phyloP scores from a whole-genome alignment of 1,140 invertebrate genomes.

The Drosophila novamexicana region DNA sequence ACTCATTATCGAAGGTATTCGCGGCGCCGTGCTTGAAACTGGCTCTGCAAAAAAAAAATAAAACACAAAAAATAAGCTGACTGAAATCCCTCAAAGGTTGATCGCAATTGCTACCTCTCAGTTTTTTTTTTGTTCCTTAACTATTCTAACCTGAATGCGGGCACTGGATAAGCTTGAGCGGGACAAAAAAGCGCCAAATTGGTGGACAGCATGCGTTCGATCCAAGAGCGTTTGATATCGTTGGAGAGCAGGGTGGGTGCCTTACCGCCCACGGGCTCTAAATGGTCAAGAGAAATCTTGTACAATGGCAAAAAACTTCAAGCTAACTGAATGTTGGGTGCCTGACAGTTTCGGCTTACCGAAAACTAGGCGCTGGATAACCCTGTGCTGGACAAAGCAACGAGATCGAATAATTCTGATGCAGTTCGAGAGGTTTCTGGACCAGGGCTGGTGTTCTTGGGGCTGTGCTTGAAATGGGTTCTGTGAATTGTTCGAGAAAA shows the following conservation, averaged over 20 bases:
- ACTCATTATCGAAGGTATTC: slow-evolving; percentile 81
- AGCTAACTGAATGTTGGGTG: slow-evolving; percentile 46
- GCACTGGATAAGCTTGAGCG: slow-evolving; percentile 88
- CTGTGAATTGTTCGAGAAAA: slow-evolving; percentile 73
- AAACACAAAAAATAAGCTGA: background rate
- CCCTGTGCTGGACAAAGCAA: slow-evolving; percentile 88
- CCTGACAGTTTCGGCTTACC: slow-evolving; percentile 46
- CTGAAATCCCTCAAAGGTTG: background rate
- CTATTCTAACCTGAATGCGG: slow-evolving; percentile 88
- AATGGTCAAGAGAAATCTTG: background rate
- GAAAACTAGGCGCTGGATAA: slow-evolving; percentile 86
- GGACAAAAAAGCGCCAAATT: slow-evolving; percentile 85
- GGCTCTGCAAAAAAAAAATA: slow-evolving; percentile 77
- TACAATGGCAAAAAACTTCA: background rate
- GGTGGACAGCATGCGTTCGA: slow-evolving; percentile 84
- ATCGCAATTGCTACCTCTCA: no score
- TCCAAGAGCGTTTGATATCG: slow-evolving; percentile 86
- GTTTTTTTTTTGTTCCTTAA: background rate
- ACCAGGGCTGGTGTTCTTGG: slow-evolving; percentile 81
- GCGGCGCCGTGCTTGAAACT: slow-evolving; percentile 79
- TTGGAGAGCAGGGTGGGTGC: slow-evolving; percentile 88
- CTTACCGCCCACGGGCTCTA: slow-evolving; percentile 90
- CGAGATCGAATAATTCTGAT: slow-evolving; percentile 84
- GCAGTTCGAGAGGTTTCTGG: slow-evolving; percentile 65
- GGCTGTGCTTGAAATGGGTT: slow-evolving; percentile 87